Conservation (phyloP, 2,888 invertebrate species). For the Conomelus anceps region DNA sequence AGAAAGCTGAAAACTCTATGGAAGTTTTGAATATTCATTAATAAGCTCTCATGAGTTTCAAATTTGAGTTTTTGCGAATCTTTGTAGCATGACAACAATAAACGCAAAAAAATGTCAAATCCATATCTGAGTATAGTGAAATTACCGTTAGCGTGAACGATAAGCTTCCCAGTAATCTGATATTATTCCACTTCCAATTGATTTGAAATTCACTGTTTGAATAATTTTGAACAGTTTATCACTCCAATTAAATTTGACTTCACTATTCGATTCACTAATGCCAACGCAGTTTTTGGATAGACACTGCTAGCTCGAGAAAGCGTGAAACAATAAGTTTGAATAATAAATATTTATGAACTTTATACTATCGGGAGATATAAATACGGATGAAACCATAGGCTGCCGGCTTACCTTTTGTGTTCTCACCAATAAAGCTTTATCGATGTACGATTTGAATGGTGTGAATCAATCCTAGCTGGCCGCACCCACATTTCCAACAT, state of each 20-base stretch:
- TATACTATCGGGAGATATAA: background rate
- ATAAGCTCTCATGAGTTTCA: too few relatives aligned
- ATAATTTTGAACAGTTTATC: background rate
- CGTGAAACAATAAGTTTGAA: background rate
- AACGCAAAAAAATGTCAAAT: background rate
- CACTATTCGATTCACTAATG: background rate
- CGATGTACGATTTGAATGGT: background rate
- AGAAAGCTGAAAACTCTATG: too few relatives aligned
- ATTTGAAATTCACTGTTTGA: background rate
- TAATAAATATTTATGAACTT: background rate
- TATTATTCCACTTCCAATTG: background rate
- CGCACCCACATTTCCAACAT: background rate
- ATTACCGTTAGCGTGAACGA: background rate
- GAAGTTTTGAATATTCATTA: too few relatives aligned
- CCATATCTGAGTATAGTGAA: too few relatives aligned
- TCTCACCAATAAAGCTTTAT: background rate
- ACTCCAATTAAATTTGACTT: background rate
- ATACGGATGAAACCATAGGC: background rate
- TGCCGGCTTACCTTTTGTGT: background rate
- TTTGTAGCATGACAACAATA: too few relatives aligned
- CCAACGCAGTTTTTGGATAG: background rate
- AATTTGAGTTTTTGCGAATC: too few relatives aligned
- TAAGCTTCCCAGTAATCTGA: background rate
- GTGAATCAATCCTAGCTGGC: background rate
- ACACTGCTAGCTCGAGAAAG: background rate